Base-by-base conservation (phyloP, 2,888 invertebrate genomes). In the Brenthis hecate region DNA sequence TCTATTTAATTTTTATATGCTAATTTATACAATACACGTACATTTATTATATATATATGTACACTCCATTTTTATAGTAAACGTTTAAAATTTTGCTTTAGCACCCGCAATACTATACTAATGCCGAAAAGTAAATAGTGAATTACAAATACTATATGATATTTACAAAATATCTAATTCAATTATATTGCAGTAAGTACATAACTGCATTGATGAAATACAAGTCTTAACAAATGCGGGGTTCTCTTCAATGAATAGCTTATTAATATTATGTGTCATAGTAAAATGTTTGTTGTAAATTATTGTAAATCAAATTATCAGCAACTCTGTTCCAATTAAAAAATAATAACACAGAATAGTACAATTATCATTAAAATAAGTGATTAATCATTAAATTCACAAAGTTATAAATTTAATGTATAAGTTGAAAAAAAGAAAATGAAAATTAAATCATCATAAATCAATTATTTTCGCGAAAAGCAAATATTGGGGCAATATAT, bases 81-180 rank as follows among this genome's bases (percentile, higher is more conserved):
- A 43, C 36, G 11, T 73, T 53, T 62, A 65, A 70, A 66, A 70
- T 66, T 80, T 77, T 78, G 69, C 79, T 68, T 83, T 88, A 89
- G 89, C 90, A 90, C 90, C 90, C 88, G 82, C 83, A 76, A 81
- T 79, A 77, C 80, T 84, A 84, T 81, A 83, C 81, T 84, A 85
- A 83, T 81, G 79, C 51, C 54, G 83, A 87, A 43, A 87, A 88
- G 86, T 86, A 84, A 78, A 78, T 82, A 16, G 6, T 61, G 14
- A 56, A 56, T 48, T 43, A 63, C 66, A 58, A 47, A 23, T 23
- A 36, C n/a, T n/a, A 62, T 53, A 53, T 19, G 19, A 19, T 36
- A 53, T 62, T 36, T 53, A 53, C 36, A 53, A 53, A 53, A 53
- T 48, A 23, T 58, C 58, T 23, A 43, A 19, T 58, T 47, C 23